Conservation (phyloP, 2,113 vertebrate genomes). For the Marcusenius ussheri region DNA sequence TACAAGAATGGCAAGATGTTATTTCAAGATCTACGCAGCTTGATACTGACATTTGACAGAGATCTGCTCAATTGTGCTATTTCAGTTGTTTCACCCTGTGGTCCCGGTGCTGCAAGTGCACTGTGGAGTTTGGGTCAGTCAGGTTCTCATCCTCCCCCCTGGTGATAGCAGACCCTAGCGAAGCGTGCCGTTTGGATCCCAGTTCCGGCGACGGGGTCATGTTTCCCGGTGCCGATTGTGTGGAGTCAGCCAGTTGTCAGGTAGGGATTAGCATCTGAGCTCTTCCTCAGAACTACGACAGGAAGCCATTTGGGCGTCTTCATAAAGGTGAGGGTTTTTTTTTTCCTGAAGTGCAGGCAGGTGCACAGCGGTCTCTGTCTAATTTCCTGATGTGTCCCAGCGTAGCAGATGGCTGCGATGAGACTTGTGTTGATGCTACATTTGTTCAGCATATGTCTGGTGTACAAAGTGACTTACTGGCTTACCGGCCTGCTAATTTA, state of each 20-base stretch:
- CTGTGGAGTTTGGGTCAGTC: not conserved
- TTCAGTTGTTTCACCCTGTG: not conserved
- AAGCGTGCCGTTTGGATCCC: not conserved
- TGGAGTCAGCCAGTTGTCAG: conserved; percentile 59
- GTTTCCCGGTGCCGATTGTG: conserved; percentile 41
- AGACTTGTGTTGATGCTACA: conserved; percentile 6
- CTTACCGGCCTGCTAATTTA: not conserved
- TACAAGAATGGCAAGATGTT: not conserved
- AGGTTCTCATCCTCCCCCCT: not conserved
- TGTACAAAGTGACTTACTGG: not conserved
- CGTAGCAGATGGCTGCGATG: conserved; percentile 19
- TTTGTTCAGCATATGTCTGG: conserved; percentile 20
- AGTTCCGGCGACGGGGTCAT: not conserved
- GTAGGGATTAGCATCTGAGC: conserved; percentile 60
- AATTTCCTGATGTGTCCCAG: conserved; percentile 5
- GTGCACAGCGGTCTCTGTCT: conserved; percentile 12
- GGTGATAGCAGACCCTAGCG: not conserved
- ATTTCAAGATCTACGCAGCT: not conserved
- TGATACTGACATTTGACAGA: not conserved
- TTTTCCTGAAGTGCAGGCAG: conserved; percentile 7
- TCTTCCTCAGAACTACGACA: conserved; percentile 53
- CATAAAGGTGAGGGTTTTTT: conserved; percentile 15
- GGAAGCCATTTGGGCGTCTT: conserved; percentile 44
- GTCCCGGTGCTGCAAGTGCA: not conserved
- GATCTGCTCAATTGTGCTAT: not conserved